Percentiles rank a stretch among this genome's conserved stretches.
Conservation (phyloP, 2,113 vertebrate species). For the Amphiprion percula region DNA sequence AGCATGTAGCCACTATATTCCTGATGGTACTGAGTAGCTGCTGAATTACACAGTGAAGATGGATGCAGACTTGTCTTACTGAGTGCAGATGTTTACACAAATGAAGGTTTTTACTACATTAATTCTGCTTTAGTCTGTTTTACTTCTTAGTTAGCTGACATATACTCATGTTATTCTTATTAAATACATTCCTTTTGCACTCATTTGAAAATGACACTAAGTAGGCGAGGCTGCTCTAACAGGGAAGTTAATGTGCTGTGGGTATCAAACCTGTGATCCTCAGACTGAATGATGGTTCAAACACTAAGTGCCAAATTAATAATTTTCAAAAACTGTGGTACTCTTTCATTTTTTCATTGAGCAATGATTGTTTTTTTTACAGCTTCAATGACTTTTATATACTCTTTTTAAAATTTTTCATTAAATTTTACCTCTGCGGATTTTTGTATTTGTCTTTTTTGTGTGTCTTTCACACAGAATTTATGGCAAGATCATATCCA, state of each 20-base stretch:
- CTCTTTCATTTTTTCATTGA: not conserved
- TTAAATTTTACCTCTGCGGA: conserved; percentile 9
- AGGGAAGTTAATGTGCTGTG: not conserved
- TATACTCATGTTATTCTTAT: not conserved
- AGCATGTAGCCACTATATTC: conserved; percentile 24
- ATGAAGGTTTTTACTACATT: too few relatives aligned
- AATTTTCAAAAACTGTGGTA: not conserved
- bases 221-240: not conserved
- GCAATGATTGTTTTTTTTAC: not conserved
- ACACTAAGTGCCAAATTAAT: conserved; percentile 1
- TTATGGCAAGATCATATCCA: not conserved
- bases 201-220: not conserved
- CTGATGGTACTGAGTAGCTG: conserved; percentile 21
- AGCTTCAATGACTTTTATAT: conserved; percentile 12
- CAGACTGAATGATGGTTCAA: not conserved
- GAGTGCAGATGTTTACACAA: too few relatives aligned
- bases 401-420: not conserved
- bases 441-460: not conserved
- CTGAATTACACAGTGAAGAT: not conserved
- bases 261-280: not conserved
- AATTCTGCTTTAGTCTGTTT: too few relatives aligned
- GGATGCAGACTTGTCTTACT: too few relatives aligned
- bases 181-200: not conserved
- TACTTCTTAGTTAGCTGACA: too few relatives aligned
- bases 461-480: conserved; percentile 1